Base-by-base conservation (phyloP, 2,888 invertebrate species). In the Drosophila phalerata region DNA sequence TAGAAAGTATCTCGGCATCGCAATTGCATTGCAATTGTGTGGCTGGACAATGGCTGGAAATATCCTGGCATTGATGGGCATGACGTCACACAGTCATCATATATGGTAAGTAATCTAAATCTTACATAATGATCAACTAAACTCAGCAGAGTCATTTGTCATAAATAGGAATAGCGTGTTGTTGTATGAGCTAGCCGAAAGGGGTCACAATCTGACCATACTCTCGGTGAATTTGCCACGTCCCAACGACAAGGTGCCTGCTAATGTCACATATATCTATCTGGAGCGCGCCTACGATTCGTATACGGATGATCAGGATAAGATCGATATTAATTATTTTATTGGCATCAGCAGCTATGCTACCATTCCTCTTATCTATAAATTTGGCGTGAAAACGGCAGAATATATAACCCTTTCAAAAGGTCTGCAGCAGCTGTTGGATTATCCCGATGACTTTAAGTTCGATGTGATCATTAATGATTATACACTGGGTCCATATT, bases 381-480 rank as follows among this genome's bases (percentile, higher is more conserved):
- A 79, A 2, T 80, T 60, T 52, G 74, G 69, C n/a, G 4, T 69
- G 2, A 52, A 55, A 45, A 53, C 66, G 1, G 69, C 61, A 2
- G 5, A 53, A 28, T 60, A 51, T 2, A 63, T 71, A 13, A 40
- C 74, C 0, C 28, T 40, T 5, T 89, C 90, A 0, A 65, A 83
- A 40, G 89, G 87, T 1, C n/a, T 89, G 0, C 65, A 77, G 30
- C 66, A 56, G 8, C 62, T 91, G 3, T 61, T 89, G 9, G 69
- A 79, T 22, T 90, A 91, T 73, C 90, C 91, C 0, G 63, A 77
- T 42, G 66, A 85, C 38, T 91, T 91, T 32, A 73, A 84, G 32
- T 90, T 91, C 63, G 92, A 92, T 81, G 56, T 91, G 37, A 85
- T 91, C n/a, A 67, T 92, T 5, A 79, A 90, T 52, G 92, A 92